Conservation (phyloP, 2,797 vertebrate species). For the Gambusia yucatana region DNA sequence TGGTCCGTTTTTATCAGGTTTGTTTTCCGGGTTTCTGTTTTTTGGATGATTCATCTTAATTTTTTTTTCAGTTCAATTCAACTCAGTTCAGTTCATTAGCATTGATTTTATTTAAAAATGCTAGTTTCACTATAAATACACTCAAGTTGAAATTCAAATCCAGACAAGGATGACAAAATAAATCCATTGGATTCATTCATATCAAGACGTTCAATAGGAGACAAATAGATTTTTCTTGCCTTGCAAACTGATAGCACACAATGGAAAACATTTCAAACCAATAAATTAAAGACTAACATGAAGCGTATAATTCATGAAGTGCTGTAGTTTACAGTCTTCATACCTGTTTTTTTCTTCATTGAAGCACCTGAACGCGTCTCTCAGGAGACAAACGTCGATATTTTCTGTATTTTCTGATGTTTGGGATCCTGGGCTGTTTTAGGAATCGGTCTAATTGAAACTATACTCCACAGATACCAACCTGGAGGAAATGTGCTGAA, state of each 20-base stretch:
- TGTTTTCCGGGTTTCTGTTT: constrained; percentile 22
- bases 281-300: not conserved
- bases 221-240: not conserved
- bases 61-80: not conserved
- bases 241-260: not conserved
- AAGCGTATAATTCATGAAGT: not conserved
- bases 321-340: not conserved
- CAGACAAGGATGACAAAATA: not conserved
- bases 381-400: not conserved
- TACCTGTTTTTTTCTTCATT: not conserved
- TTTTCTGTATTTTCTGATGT: no score
- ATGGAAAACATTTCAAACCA: not conserved
- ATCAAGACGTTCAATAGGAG: not conserved
- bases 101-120: not conserved
- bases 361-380: not conserved
- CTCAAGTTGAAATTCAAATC: not conserved
- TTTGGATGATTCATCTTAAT: not conserved
- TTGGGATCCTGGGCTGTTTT: not conserved
- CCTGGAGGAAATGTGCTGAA: not conserved
- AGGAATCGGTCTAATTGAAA: not conserved
- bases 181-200: not conserved
- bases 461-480: not conserved
- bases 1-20: constrained; percentile 37
- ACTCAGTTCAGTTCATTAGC: not conserved
- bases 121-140: not conserved